phyloP scores from a whole-genome alignment of 2,113 vertebrate genomes.

The Rhinogobius similis region DNA sequence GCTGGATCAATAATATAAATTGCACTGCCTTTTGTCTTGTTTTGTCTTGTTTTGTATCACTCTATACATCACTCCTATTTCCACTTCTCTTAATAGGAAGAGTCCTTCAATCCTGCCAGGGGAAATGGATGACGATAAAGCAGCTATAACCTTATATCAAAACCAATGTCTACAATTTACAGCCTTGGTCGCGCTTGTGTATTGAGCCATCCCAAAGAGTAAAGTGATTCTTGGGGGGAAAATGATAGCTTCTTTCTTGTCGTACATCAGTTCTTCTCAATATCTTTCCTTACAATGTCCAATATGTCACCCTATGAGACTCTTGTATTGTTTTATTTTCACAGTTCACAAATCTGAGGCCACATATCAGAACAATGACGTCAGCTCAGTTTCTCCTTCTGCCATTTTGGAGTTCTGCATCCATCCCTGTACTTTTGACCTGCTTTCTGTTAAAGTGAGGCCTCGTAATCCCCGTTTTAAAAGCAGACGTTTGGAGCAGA shows the following conservation, averaged over 20 bases:
- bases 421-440: constrained; percentile 48
- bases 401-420: not conserved
- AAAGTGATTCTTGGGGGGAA: constrained; percentile 41
- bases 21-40: no score
- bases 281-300: constrained; percentile 6
- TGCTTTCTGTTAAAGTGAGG: constrained; percentile 46
- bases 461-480: constrained; percentile 57
- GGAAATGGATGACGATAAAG: constrained; percentile 37
- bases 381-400: not conserved
- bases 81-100: constrained; percentile 33
- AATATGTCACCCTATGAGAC: constrained; percentile 6
- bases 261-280: constrained; percentile 18
- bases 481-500: constrained; percentile 50
- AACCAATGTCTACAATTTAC: constrained; percentile 38
- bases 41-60: constrained; percentile 13
- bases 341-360: not conserved
- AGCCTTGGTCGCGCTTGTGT: constrained; percentile 10
- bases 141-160: constrained; percentile 26
- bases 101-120: constrained; percentile 14
- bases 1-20: not conserved
- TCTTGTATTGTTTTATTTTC: constrained; percentile 39
- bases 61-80: constrained; percentile 12
- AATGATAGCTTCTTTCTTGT: constrained; percentile 33
- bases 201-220: constrained; percentile 40
- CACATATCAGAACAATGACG: not conserved